These are phyloP conservation scores for Tigriopus japonicus DNA, from an alignment of 1,140 invertebrate species.

Conservation along the genomic window DNA sequence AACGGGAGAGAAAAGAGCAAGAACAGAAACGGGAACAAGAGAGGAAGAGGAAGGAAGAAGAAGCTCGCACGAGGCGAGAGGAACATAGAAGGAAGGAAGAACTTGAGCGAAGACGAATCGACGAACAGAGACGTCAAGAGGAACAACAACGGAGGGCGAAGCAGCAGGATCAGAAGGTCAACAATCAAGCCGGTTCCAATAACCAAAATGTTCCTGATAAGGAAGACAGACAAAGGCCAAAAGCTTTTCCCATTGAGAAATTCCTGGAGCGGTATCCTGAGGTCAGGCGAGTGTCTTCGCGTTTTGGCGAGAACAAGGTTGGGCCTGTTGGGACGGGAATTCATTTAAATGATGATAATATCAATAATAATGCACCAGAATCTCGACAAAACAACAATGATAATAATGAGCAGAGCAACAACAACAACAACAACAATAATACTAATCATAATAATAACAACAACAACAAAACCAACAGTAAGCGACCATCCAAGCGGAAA, in stretches of 20 bases:
- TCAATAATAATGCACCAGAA: neutral
- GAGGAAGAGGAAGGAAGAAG: too few species aligned
- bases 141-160: too few species aligned
- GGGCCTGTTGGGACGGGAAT: too few species aligned
- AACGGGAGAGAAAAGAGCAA: too few species aligned
- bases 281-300: slow-evolving; percentile 1
- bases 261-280: slow-evolving; percentile 12
- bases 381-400: neutral
- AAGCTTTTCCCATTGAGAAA: slow-evolving; percentile 10
- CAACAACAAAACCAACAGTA: neutral
- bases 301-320: slow-evolving; percentile 1
- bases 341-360: neutral
- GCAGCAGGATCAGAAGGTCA: too few species aligned
- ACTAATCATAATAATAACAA: neutral
- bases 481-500: neutral
- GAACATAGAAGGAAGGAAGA: too few species aligned
- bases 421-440: neutral
- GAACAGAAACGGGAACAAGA: too few species aligned
- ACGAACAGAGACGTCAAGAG: too few species aligned
- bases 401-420: neutral
- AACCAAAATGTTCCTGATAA: neutral
- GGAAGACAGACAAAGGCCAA: neutral
- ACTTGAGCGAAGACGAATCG: too few species aligned
- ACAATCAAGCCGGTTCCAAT: too few species aligned
- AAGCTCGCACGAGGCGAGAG: too few species aligned